Percentiles rank a stretch among this genome's conserved stretches.
phyloP scores from a whole-genome alignment of 2,113 vertebrate genomes.

The Limnothrissa miodon region DNA sequence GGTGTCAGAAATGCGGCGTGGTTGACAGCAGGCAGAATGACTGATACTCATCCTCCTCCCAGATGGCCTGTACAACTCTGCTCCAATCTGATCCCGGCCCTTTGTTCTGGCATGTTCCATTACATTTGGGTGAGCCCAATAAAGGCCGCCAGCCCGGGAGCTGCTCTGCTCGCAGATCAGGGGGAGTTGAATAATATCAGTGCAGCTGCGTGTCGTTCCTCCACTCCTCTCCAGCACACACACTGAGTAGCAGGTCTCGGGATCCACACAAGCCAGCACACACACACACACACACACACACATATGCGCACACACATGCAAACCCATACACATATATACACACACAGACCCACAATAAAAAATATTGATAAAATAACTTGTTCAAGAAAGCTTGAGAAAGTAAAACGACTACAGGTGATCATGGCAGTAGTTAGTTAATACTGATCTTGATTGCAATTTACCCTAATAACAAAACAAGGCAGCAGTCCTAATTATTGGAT shows the following conservation, averaged over 20 bases:
- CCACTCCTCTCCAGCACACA: constrained; percentile 9
- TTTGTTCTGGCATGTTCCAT: constrained; percentile 77
- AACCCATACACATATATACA: background rate
- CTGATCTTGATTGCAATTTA: background rate
- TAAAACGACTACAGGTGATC: background rate
- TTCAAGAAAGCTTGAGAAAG: background rate
- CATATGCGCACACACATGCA: background rate
- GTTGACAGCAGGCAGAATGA: constrained; percentile 72
- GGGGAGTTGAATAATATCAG: constrained; percentile 68
- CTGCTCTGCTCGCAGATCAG: constrained; percentile 73
- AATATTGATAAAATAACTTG: background rate
- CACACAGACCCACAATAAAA: background rate
- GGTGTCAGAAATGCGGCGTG: constrained; percentile 45
- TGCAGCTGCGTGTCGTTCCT: constrained; percentile 37
- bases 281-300: background rate
- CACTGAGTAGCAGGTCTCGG: background rate
- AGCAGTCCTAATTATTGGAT: constrained; percentile 28
- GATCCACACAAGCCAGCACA: background rate
- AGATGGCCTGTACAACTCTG: constrained; percentile 76
- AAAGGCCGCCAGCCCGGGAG: constrained; percentile 67
- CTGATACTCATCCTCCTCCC: constrained; percentile 69
- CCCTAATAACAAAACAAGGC: background rate
- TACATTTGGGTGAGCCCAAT: constrained; percentile 68
- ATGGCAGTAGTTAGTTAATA: background rate
- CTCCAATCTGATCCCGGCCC: constrained; percentile 69